A percentile compares a stretch with the other conserved stretches of the same genome.
These are phyloP conservation scores for Poecile atricapillus DNA, from an alignment of 2,113 vertebrate species.

Conservation along the genomic window DNA sequence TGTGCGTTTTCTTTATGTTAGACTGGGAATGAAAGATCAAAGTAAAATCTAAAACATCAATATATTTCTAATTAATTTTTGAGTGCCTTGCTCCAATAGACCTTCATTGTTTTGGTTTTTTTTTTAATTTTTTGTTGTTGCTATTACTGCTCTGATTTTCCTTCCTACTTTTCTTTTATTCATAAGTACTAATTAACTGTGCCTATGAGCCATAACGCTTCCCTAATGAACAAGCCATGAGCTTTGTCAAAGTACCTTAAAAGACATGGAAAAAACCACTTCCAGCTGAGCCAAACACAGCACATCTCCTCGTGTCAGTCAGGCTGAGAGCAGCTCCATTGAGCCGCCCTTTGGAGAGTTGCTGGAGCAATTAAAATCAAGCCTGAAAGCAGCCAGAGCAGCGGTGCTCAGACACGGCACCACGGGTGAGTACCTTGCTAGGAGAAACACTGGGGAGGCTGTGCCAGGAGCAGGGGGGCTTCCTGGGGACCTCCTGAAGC, in stretches of 20 bases:
- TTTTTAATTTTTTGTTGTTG: background rate
- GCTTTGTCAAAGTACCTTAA: background rate
- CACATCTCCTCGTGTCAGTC: background rate
- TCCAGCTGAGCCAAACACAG: background rate
- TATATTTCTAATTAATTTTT: background rate
- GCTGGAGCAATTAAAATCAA: background rate
- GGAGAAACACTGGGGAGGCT: background rate
- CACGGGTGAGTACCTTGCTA: background rate
- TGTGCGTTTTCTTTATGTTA: background rate
- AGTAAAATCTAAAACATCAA: background rate
- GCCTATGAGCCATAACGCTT: background rate
- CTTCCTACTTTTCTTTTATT: constrained; percentile 24
- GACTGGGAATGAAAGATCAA: background rate
- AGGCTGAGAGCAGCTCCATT: background rate
- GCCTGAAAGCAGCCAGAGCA: background rate
- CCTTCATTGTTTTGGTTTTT: background rate
- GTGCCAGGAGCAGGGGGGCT: background rate
- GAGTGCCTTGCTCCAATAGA: background rate
- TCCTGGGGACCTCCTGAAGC: background rate
- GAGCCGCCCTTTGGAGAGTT: background rate
- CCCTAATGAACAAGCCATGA: background rate
- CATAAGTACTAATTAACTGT: constrained; percentile 42
- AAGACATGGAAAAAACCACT: background rate
- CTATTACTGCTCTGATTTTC: background rate
- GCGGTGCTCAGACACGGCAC: accelerated